A percentile compares a stretch with the other conserved stretches of the same genome.
These are phyloP conservation scores for Pandion haliaetus DNA, from an alignment of 2,113 vertebrate genomes.

Conservation along the genomic window DNA sequence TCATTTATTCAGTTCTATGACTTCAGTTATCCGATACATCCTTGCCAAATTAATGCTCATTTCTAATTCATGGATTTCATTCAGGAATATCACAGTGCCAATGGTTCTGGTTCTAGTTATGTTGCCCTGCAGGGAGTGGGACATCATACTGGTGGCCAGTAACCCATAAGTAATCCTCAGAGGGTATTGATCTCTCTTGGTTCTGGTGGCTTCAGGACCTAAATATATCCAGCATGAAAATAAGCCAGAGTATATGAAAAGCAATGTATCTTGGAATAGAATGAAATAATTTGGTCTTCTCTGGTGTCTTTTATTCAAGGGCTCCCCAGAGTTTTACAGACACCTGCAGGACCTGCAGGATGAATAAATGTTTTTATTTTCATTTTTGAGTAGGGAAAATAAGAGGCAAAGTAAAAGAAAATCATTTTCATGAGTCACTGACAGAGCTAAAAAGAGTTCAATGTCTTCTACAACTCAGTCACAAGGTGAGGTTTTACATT, in stretches of 20 bases:
- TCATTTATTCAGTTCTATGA: not conserved
- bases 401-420: not conserved
- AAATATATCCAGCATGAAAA: not conserved
- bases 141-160: not conserved
- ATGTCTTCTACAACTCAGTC: not conserved
- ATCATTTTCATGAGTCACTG: not conserved
- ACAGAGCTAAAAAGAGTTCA: not conserved
- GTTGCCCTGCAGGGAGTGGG: not conserved
- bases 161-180: not conserved
- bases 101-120: not conserved
- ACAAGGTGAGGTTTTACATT: not conserved
- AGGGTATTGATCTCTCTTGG: not conserved
- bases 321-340: conserved; percentile 5
- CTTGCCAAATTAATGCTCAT: not conserved
- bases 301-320: not conserved
- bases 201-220: not conserved
- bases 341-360: not conserved
- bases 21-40: not conserved
- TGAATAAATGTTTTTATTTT: conserved; percentile 55
- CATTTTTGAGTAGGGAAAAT: not conserved
- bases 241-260: not conserved
- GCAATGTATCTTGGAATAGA: not conserved
- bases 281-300: conserved; percentile 1
- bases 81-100: not conserved
- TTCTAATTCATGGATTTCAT: conserved; percentile 1